Conservation (phyloP, 2,113 vertebrate species). For the Leiothrix lutea region DNA sequence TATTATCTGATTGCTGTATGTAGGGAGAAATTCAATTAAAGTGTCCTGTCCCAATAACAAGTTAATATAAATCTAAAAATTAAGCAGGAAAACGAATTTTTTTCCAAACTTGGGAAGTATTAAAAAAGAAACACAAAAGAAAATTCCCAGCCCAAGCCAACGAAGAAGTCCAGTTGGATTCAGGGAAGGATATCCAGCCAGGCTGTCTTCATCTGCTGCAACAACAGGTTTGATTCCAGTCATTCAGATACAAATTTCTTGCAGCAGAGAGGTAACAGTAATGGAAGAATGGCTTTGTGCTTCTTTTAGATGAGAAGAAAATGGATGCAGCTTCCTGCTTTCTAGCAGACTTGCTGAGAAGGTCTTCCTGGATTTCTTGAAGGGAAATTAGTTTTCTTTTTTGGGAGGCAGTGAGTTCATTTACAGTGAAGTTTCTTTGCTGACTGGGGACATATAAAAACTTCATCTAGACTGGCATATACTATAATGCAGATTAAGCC, state of each 20-base stretch:
- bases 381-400: background rate
- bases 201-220: background rate
- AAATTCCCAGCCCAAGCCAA: background rate
- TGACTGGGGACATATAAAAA: background rate
- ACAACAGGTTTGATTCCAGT: background rate
- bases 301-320: background rate
- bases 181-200: background rate
- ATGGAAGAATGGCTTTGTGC: background rate
- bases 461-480: background rate
- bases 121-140: background rate
- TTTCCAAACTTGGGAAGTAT: background rate
- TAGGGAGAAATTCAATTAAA: background rate
- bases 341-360: background rate
- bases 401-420: background rate
- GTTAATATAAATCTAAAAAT: background rate
- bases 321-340: background rate
- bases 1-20: background rate
- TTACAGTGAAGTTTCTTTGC: background rate
- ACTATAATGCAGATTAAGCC: background rate
- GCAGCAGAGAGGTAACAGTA: background rate
- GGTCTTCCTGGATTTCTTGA: background rate
- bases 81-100: background rate
- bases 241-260: background rate
- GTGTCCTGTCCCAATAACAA: background rate
- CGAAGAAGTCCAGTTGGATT: background rate